A percentile compares a stretch with the other conserved stretches of the same genome.
phyloP scores from a whole-genome alignment of 2,113 vertebrate species.

The Carassius gibelio region DNA sequence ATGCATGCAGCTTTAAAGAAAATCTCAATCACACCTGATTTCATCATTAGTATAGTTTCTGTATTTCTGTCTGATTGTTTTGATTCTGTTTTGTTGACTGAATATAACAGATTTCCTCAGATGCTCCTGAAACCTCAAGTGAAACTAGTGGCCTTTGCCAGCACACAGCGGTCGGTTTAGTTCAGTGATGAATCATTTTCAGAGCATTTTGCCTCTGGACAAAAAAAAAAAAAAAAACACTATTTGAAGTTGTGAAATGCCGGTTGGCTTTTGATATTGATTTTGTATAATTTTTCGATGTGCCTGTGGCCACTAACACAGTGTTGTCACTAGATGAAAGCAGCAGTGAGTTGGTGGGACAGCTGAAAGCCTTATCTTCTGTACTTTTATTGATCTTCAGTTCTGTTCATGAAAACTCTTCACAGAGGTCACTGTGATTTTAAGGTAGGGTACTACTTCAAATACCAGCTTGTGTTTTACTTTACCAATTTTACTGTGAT shows the following conservation, averaged over 20 bases:
- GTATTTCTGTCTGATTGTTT: background rate
- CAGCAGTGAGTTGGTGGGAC: background rate
- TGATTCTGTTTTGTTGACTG: background rate
- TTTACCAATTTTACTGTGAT: slow-evolving; percentile 66
- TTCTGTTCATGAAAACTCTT: slow-evolving; percentile 17
- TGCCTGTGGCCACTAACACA: slow-evolving; percentile 20
- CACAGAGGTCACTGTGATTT: slow-evolving; percentile 32
- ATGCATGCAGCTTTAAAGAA: background rate
- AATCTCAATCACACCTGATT: background rate
- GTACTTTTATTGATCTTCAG: background rate
- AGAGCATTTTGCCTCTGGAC: background rate
- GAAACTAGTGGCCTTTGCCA: background rate
- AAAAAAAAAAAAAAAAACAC: background rate
- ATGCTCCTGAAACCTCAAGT: background rate
- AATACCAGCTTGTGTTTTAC: slow-evolving; percentile 45
- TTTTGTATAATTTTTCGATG: slow-evolving; percentile 2
- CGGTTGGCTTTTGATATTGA: background rate
- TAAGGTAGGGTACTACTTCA: background rate
- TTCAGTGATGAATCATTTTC: slow-evolving; percentile 4
- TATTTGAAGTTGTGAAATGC: slow-evolving; percentile 1
- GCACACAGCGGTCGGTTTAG: background rate
- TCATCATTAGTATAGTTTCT: background rate
- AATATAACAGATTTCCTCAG: background rate
- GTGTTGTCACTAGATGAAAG: background rate
- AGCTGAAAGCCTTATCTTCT: slow-evolving; percentile 36